Base-by-base conservation (phyloP, 53 echinoderm and acorn worm species). In the Apostichopus leukothele region DNA sequence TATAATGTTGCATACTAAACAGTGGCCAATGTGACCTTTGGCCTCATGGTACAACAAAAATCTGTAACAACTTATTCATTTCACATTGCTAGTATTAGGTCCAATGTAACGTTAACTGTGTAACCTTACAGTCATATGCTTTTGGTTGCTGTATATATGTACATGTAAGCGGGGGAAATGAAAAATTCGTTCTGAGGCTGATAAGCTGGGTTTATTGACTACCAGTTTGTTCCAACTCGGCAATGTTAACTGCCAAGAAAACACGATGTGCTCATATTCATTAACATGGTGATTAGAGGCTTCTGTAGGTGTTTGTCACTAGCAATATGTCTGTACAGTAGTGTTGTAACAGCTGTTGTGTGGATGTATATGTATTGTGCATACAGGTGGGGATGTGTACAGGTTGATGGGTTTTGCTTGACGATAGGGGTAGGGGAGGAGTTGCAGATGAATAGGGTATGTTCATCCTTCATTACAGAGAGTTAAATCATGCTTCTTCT, bases 201-300 rank as follows among this genome's bases (percentile, higher is more conserved):
- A 63, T 63, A 13, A 8, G 11, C 63, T 13, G 63, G 16, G 63
- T 63, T 11, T 11, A 63, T 63, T 63, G 63, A 63, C 63, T 63
- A 11, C 4, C 63, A 63, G 9, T 1, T 63, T 63, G 5, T 7
- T 16, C 18, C 71, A n/a, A 71, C 18, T 16, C 71, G 14, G 20
- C 18, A 71, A 71, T 19, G 20, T 71, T 71, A 71, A 71, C 71
- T 71, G 71, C 71, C 71, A 71, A 39, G 39, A 39, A 63, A 71
- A 19, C 18, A 71, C 18, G 20, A 21, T 71, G 71, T 71, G 71
- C 71, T 71, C 71, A 71, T 71, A 71, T 71, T 71, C 20, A 71
- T 71, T 71, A 71, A 71, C 71, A 71, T 71, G 71, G 71, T 71
- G 16, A 71, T 71, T 71, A n/a, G n/a, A 71, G 71, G 71, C 71